Evolutionary conservation across 2,888 invertebrate genomes (phyloP), one percentile per base, ranked within the genome.

Genomic region (Ditula angustiorana): DNA sequence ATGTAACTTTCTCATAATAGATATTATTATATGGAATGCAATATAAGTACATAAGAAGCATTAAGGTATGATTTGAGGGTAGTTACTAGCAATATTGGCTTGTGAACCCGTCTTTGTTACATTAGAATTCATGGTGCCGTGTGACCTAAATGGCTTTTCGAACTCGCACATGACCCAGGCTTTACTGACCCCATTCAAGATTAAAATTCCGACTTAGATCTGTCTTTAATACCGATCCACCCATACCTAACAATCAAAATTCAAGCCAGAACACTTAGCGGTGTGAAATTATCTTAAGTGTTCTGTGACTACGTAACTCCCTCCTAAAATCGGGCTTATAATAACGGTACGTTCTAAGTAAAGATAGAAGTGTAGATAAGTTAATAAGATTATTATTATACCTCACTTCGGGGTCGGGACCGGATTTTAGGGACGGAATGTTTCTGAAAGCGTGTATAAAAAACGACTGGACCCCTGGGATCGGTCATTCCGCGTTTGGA

Each of bases 371-470:
- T 87, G 85, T 85, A 90, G 90, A 91, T 91, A 91, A 88, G 89
- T 90, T 90, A 90, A 92, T 92, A 91, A 90, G 90, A 89, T 90
- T 91, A 90, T 89, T 90, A 89, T 90, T 90, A 90, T 87, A 87
- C 85, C 83, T 83, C 82, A 82, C 78, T 84, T 78, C 83, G 86
- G 85, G 87, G 83, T 86, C 87, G 85, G 83, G 88, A 90, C 90
- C 90, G 90, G 90, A 82, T 90, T 87, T 88, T 88, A 86, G 81
- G 86, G 83, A 81, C 86, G 91, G 90, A 90, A 90, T 90, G 90
- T 88, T 84, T 87, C 86, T 84, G 87, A 87, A 86, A 87, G 78
- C 85, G 90, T 88, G 85, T 92, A 92, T 92, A 92, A 91, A 91
- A 92, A 92, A 91, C 91, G 86, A 77, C 71, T 83, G 87, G 82